Evolutionary conservation across 2,888 invertebrate genomes (phyloP).

Genomic region (Pammene aurita): DNA sequence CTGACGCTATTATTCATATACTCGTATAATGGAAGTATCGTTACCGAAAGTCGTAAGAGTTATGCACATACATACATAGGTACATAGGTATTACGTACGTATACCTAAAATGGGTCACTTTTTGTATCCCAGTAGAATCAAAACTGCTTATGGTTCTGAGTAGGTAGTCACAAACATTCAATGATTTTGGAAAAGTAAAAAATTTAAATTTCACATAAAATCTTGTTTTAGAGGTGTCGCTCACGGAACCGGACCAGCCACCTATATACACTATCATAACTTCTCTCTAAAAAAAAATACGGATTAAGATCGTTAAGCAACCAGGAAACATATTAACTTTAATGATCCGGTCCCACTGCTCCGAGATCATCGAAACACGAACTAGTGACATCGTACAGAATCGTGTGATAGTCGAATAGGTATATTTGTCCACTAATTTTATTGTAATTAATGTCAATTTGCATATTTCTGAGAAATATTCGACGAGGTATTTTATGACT

Average conservation of each 20-base stretch:
- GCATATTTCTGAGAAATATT: conserved; percentile 17
- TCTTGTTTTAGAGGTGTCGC: neutral
- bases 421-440: conserved; percentile 21
- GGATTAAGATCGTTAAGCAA: conserved; percentile 20
- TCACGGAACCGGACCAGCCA: neutral
- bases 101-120: too few species aligned
- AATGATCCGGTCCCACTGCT: conserved; percentile 31
- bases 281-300: conserved; percentile 9
- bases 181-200: neutral
- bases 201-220: neutral
- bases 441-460: conserved; percentile 15
- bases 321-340: conserved; percentile 32
- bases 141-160: too few species aligned
- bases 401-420: conserved; percentile 22
- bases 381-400: conserved; percentile 7
- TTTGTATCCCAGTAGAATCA: too few species aligned
- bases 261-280: conserved; percentile 13
- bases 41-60: too few species aligned
- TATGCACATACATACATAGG: too few species aligned
- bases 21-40: too few species aligned
- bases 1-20: too few species aligned
- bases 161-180: too few species aligned
- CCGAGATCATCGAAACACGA: conserved; percentile 16
- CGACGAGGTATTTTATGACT: neutral
- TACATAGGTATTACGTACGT: too few species aligned